phyloP scores from a whole-genome alignment of 2,888 invertebrate species.

The Drosophila borealis region DNA sequence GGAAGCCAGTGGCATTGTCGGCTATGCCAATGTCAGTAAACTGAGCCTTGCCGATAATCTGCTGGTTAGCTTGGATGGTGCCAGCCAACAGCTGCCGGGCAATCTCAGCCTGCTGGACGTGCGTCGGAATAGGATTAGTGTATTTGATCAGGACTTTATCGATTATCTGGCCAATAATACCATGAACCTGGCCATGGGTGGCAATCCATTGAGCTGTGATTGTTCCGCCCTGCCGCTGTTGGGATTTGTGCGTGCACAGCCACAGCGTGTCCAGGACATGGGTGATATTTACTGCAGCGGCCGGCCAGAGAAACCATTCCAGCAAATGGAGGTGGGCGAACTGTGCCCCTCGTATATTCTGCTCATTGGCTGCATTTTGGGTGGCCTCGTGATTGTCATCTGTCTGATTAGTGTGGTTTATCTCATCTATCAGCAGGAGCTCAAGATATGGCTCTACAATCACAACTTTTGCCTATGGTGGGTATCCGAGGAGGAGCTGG shows the following conservation, averaged over 20 bases:
- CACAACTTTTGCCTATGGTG: constrained; percentile 87
- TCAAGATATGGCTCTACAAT: constrained; percentile 89
- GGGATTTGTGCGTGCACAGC: constrained; percentile 85
- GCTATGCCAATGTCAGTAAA: constrained; percentile 85
- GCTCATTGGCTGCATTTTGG: constrained; percentile 83
- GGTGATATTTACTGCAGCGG: constrained; percentile 64
- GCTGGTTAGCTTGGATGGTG: constrained; percentile 77
- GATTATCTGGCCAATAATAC: constrained; percentile 85
- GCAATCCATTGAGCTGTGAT: constrained; percentile 89
- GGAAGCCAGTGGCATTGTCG: constrained; percentile 62
- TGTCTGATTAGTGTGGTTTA: constrained; percentile 84
- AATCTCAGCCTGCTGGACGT: constrained; percentile 86
- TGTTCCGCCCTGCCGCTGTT: constrained; percentile 87
- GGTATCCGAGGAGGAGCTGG: constrained; percentile 89
- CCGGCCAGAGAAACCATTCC: constrained; percentile 55
- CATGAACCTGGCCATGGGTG: constrained; percentile 86
- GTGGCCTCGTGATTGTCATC: constrained; percentile 84
- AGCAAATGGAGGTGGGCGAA: constrained; percentile 76
- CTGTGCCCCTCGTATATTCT: constrained; percentile 84
- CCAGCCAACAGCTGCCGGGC: constrained; percentile 82
- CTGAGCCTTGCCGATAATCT: constrained; percentile 86
- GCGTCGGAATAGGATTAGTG: constrained; percentile 86
- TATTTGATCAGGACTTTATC: constrained; percentile 84
- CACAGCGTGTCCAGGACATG: constrained; percentile 69
- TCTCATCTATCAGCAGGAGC: constrained; percentile 86